phyloP scores from a whole-genome alignment of 2,888 invertebrate genomes.

The Xylophagus ater region DNA sequence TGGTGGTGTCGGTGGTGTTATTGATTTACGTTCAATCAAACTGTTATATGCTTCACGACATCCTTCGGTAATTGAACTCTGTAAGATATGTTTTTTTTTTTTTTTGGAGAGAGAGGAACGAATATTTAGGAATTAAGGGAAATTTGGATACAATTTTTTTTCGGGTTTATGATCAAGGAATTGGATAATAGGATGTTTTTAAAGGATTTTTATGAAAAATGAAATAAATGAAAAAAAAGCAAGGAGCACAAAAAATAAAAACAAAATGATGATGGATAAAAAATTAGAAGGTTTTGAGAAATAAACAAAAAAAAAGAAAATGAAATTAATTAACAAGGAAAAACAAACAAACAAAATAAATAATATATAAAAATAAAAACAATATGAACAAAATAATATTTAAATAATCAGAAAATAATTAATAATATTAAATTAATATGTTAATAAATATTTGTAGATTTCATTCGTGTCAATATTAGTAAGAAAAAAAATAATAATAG shows the following conservation, averaged over 20 bases:
- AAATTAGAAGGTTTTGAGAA: no score
- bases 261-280: conserved; percentile 22
- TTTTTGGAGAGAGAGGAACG: conserved; percentile 20
- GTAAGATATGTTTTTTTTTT: conserved; percentile 30
- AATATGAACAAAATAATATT: no score
- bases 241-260: conserved; percentile 21
- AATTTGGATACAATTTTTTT: conserved; percentile 16
- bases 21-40: conserved; percentile 66
- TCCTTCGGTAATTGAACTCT: conserved; percentile 78
- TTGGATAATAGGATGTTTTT: conserved; percentile 23
- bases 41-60: conserved; percentile 88
- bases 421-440: no score
- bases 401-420: no score
- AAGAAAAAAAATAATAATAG: no score
- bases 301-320: no score
- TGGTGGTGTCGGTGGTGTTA: conserved; percentile 25
- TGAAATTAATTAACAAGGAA: no score
- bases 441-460: no score
- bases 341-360: no score
- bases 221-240: conserved; percentile 27
- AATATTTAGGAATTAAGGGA: conserved; percentile 10
- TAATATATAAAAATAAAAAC: no score
- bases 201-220: conserved; percentile 25
- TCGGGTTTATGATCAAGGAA: conserved; percentile 12
- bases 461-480: no score